Percentiles rank a stretch among this genome's conserved stretches.
phyloP scores from a whole-genome alignment of 1,140 invertebrate genomes.

The Dreissena rostriformis region DNA sequence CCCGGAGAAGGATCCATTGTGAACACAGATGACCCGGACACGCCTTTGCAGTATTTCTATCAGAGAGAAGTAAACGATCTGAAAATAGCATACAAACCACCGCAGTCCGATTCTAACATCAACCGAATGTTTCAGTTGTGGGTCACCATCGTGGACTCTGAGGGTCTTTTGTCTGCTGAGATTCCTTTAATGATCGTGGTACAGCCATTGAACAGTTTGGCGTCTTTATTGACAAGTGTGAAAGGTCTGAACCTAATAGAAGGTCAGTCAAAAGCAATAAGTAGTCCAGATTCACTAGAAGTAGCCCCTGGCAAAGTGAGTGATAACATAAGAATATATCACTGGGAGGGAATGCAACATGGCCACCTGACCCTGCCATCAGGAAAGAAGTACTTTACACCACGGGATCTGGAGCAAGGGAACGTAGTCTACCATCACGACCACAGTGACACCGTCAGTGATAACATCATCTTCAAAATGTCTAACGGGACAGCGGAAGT shows the following conservation, averaged over 20 bases:
- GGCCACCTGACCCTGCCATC: slow-evolving; percentile 75
- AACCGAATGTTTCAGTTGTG: slow-evolving; percentile 76
- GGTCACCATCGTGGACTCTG: slow-evolving; percentile 79
- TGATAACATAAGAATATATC: slow-evolving; percentile 77
- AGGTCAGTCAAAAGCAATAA: slow-evolving; percentile 78
- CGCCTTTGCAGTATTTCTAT: slow-evolving; percentile 80
- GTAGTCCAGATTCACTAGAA: slow-evolving; percentile 76
- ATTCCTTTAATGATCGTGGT: slow-evolving; percentile 81
- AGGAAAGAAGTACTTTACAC: slow-evolving; percentile 78
- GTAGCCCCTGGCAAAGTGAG: slow-evolving; percentile 81
- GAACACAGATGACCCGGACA: slow-evolving; percentile 81
- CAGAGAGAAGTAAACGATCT: slow-evolving; percentile 81
- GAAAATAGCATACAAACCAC: slow-evolving; percentile 82
- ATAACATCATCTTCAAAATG: slow-evolving; percentile 81
- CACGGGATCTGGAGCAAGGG: slow-evolving; percentile 78
- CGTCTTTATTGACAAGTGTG: slow-evolving; percentile 80
- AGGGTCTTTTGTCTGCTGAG: slow-evolving; percentile 78
- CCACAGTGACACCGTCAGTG: slow-evolving; percentile 79
- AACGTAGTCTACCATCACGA: slow-evolving; percentile 81
- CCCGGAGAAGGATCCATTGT: slow-evolving; percentile 80
- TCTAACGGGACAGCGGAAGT: slow-evolving; percentile 80
- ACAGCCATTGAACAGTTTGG: slow-evolving; percentile 80
- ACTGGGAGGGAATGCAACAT: slow-evolving; percentile 78
- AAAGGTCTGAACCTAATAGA: slow-evolving; percentile 80
- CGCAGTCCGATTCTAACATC: slow-evolving; percentile 76